Evolutionary conservation across 1,140 invertebrate genomes (phyloP), one percentile per base, ranked within the genome.

Genomic region (Drosophila mayri): DNA sequence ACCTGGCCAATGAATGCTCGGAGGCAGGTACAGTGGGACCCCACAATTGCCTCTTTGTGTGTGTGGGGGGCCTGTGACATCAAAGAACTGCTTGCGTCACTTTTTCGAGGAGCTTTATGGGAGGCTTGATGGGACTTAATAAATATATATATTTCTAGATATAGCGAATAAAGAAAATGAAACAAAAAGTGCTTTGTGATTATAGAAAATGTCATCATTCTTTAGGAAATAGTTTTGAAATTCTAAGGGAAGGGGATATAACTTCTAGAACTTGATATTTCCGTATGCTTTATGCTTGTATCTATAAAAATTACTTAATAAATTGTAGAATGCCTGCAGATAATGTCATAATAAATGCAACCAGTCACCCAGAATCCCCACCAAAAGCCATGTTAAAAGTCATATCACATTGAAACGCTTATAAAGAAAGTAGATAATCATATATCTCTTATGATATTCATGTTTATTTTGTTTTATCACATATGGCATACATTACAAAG

Each of bases 1-100:
- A 86, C 63, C 46, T 47, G 59, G 40, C 50, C 37, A 40, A 76
- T 35, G n/a, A 16, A 41, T 46, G 44, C 22, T 32, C 25, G 7
- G 28, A 52, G 37, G 30, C 20, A 40, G 43, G 43, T 75, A 74
- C 70, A 64, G 58, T 74, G 50, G 22, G 1, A 35, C 47, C 32
- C 11, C 22, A 32, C 41, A 68, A 66, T 30, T 54, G 37, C 10
- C 28, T 54, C 63, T 35, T 46, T 71, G 44, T 49, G 35, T 8
- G n/a, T 14, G 37, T 52, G n/a, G 47, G 46, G 25, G 43, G 30
- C 18, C 38, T 46, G 61, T 73, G 41, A 52, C 47, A 79, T 61
- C 58, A 71, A 76, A 59, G 58, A 55, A 35, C 22, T 14, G 43
- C 37, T 82, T 79, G 62, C 75, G 76, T 63, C 75, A 77, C 14